Percentiles rank a stretch among this genome's conserved stretches.
Conservation (phyloP, 1,140 invertebrate species). For the Aphis craccivora region DNA sequence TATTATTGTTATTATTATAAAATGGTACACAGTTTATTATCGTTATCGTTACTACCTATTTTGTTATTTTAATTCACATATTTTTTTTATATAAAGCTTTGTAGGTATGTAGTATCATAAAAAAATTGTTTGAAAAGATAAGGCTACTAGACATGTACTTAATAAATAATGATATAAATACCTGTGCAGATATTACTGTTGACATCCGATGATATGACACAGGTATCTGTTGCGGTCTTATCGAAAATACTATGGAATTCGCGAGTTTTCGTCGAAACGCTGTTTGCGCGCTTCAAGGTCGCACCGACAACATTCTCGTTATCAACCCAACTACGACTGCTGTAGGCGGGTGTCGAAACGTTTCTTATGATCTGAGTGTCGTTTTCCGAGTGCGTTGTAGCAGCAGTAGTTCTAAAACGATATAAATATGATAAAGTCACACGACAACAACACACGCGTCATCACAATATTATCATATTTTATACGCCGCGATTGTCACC, state of each 20-base stretch:
- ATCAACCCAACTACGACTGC: not conserved
- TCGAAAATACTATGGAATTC: constrained; percentile 35
- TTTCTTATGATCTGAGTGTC: not conserved
- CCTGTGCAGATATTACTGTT: constrained; percentile 36
- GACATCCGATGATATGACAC: not conserved
- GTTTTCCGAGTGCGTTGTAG: not conserved
- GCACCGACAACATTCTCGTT: constrained; percentile 16
- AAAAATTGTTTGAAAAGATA: not conserved
- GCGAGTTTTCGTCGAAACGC: constrained; percentile 55
- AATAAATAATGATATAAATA: constrained; percentile 13
- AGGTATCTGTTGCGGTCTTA: not conserved
- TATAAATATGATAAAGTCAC: not conserved
- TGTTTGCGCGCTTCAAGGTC: constrained; percentile 61
- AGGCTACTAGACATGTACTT: not conserved
- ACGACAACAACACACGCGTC: not conserved
- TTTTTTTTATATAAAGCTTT: not conserved
- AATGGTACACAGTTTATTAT: not conserved
- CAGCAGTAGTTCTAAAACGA: constrained; percentile 29
- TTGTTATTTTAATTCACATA: not conserved
- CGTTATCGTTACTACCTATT: not conserved
- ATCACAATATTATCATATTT: not conserved
- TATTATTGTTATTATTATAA: not conserved
- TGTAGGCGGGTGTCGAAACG: not conserved
- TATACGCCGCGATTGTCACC: not conserved
- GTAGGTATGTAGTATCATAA: not conserved